Evolutionary conservation across 1,140 invertebrate species (phyloP), one percentile per base, ranked within the genome.

Genomic region (Acromyrmex echinatior): DNA sequence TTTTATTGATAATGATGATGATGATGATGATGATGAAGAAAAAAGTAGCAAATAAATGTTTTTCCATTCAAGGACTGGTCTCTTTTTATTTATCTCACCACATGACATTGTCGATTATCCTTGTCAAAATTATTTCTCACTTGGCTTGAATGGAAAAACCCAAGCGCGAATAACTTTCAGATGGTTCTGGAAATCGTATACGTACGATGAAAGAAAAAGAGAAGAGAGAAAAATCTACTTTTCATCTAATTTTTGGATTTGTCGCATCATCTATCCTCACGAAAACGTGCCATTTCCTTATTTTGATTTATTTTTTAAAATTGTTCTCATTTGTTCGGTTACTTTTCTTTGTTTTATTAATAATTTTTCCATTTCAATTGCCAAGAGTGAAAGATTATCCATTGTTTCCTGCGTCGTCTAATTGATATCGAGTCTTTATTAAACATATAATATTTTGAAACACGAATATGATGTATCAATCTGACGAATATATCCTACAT

Each of bases 101-200:
- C 91, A 91, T 84, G 87, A 91, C 86, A 91, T 91, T 90, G 89
- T 92, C 70, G 79, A 88, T 92, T 92, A 91, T 93, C 93, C 93
- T 92, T 84, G 78, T 93, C 92, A 92, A 95, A 94, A 93, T 94
- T 93, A 92, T 87, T 93, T 94, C 92, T 95, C 93, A 93, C 92
- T 95, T 94, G 93, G 94, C 94, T 95, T 95, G 94, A 95, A 95
- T 95, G 94, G 94, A 95, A 95, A 95, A 95, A 95, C 94, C 91
- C 18, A 84, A 80, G 16, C 66, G 76, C n/a, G 25, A 68, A 60
- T 56, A 39, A 68, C 12, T 31, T n/a, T 6, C 12, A 31, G 58
- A 16, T 45, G 18, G 45, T 53, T 73, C 9, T 78, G 65, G 16
- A 77, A 63, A 62, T 28, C 39, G 39, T 45, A 45, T 45, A 58